Conservation (phyloP, 2,888 invertebrate genomes). For the Muschampia plurimacula region DNA sequence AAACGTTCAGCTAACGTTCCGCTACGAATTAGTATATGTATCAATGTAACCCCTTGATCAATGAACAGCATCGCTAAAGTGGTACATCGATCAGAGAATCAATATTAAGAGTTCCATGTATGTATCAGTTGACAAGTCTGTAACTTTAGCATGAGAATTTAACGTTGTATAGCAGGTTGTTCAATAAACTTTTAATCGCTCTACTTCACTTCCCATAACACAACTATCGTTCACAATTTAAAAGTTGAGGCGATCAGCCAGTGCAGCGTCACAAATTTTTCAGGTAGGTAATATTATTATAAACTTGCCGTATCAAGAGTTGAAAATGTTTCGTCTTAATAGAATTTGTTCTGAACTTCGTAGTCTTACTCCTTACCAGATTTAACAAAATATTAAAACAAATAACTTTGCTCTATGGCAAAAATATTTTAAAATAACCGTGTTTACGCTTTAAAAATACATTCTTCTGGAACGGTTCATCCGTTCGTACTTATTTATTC, state of each 20-base stretch:
- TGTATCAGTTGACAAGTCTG: background rate
- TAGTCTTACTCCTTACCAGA: background rate
- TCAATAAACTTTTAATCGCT: conserved; percentile 3
- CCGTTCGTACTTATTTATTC: no score
- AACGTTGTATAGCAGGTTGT: background rate
- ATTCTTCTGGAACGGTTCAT: no score
- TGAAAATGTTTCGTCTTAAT: conserved; percentile 2
- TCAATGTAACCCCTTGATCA: no score
- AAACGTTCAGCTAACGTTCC: no score
- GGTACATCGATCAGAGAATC: no score
- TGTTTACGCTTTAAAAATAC: no score
- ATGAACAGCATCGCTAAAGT: no score
- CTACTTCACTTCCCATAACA: background rate
- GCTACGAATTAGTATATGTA: no score
- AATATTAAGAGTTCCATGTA: no score
- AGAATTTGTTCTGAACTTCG: background rate
- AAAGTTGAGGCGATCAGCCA: background rate
- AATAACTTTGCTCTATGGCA: background rate
- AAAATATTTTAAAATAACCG: no score
- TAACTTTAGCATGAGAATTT: background rate
- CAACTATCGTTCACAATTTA: background rate
- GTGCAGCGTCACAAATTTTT: background rate
- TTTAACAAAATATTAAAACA: background rate
- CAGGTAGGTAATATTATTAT: background rate
- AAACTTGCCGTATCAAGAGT: background rate